Evolutionary conservation across 1,140 invertebrate genomes (phyloP).

Genomic region (Drosophila gunungcola): DNA sequence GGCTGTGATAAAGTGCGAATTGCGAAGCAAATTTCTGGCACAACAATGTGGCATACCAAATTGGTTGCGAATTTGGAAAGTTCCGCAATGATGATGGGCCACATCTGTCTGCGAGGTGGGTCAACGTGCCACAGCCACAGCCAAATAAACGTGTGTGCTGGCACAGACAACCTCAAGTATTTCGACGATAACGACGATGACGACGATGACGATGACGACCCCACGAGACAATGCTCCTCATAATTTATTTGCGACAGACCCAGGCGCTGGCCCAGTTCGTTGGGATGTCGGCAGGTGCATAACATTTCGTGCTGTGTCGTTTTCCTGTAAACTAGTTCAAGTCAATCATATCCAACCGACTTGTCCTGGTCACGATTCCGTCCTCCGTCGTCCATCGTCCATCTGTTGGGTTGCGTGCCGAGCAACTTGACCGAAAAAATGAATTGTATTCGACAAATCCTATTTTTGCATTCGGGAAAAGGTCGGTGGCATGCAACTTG

Average conservation of each 20-base stretch:
- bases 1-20: constrained; percentile 35
- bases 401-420: constrained; percentile 27
- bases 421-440: constrained; percentile 76
- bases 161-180: constrained; percentile 37
- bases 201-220: constrained; percentile 23
- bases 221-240: constrained; percentile 51
- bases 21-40: constrained; percentile 38
- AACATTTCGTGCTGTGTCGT: constrained; percentile 25
- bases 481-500: constrained; percentile 72
- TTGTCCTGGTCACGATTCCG: constrained; percentile 51
- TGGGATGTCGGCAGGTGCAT: constrained; percentile 34
- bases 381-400: constrained; percentile 14
- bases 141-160: constrained; percentile 18
- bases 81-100: constrained; percentile 48
- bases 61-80: constrained; percentile 59
- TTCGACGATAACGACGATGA: constrained; percentile 1
- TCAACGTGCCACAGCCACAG: constrained; percentile 53
- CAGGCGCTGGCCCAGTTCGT: constrained; percentile 40
- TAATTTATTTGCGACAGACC: constrained; percentile 47
- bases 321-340: constrained; percentile 73
- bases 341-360: constrained; percentile 58
- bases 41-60: constrained; percentile 51
- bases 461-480: constrained; percentile 60
- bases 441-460: constrained; percentile 24
- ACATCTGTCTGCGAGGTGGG: constrained; percentile 45